Percentiles rank a stretch among this genome's conserved stretches.
These are phyloP conservation scores for Phoebastria nigripes DNA, from an alignment of 2,797 vertebrate species.

Conservation along the genomic window DNA sequence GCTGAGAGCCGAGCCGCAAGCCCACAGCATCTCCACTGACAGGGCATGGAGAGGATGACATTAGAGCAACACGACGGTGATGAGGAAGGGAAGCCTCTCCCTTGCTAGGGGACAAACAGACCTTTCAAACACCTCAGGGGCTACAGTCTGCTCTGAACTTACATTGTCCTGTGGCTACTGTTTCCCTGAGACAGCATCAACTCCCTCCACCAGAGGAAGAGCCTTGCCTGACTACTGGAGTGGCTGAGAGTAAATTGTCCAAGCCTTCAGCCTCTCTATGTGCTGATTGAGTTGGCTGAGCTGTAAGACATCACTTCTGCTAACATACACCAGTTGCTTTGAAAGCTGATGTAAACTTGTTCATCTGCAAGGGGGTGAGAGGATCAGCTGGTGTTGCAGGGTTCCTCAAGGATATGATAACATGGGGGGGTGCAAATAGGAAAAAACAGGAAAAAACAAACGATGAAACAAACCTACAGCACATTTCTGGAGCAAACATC, in stretches of 20 bases:
- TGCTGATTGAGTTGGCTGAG: background rate
- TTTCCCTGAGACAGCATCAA: background rate
- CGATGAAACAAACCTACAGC: background rate
- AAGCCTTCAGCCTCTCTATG: background rate
- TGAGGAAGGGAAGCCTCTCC: background rate
- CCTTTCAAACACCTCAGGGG: too few species aligned
- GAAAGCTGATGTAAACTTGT: background rate
- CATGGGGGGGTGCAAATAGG: background rate
- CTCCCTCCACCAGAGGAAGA: background rate
- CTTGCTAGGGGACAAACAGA: background rate
- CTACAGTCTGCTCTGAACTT: background rate
- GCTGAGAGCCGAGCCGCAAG: background rate
- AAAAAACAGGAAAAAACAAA: background rate
- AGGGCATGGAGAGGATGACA: fast-evolving
- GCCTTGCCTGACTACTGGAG: background rate
- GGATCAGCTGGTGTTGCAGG: background rate
- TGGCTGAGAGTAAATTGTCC: fast-evolving
- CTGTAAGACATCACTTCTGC: background rate
- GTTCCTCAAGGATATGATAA: background rate
- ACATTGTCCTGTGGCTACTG: fast-evolving
- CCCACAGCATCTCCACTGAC: background rate
- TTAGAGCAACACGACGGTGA: fast-evolving
- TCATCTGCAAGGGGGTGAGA: background rate
- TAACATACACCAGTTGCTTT: background rate
- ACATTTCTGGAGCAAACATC: background rate